Conservation (phyloP, 2,888 invertebrate species). For the Lepidochrysops patricia region DNA sequence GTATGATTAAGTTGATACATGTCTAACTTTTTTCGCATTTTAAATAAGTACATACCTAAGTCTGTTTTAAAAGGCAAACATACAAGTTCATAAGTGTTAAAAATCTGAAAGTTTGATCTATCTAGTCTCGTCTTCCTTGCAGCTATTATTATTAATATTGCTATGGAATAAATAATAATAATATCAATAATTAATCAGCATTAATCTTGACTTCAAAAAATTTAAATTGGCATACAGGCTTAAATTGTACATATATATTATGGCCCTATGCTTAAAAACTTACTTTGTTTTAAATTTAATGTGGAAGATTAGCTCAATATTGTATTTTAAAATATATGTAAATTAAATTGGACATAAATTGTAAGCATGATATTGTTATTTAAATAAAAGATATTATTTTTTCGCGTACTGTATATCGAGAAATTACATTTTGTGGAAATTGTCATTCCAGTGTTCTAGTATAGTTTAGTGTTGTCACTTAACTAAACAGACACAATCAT, state of each 20-base stretch:
- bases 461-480: not conserved
- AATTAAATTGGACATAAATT: not conserved
- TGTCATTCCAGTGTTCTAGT: conserved; percentile 7
- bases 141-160: conserved; percentile 21
- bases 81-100: not conserved
- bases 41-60: too few species aligned
- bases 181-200: too few species aligned
- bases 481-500: not conserved
- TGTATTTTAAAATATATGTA: conserved; percentile 14
- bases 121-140: conserved; percentile 57
- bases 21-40: too few species aligned
- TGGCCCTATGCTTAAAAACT: not conserved
- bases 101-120: conserved; percentile 29
- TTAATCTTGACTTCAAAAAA: not conserved
- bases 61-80: not conserved
- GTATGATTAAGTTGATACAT: too few species aligned
- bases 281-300: conserved; percentile 19
- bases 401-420: not conserved
- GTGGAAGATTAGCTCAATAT: conserved; percentile 18
- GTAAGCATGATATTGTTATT: conserved; percentile 8
- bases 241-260: conserved; percentile 2
- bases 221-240: not conserved
- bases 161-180: too few species aligned
- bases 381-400: not conserved
- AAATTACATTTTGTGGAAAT: conserved; percentile 2